Evolutionary conservation across 2,113 vertebrate species (phyloP), one percentile per base, ranked within the genome.

Genomic region (Catharus bicknelli): DNA sequence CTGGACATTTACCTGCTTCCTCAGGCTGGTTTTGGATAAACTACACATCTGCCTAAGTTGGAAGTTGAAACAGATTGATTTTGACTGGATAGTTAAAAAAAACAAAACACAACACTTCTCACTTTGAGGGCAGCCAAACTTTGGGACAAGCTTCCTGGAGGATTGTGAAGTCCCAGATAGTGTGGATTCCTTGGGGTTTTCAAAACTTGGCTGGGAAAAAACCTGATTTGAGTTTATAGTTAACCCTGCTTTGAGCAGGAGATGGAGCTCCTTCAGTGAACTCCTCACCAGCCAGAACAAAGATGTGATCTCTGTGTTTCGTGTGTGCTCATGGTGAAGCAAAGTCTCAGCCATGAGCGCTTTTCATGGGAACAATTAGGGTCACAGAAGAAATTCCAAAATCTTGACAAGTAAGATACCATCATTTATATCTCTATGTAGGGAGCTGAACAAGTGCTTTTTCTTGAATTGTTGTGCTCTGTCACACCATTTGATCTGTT

Each of bases 401-500:
- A 83, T 69, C 10, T 57, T 48, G 14, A 20, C 30, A 64, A 47
- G 21, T 61, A 29, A 29, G 58, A 45, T 26, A 15, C 8, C 20
- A n/a, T 32, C 5, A 18, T 30, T 53, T 85, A 53, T n/a, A 2
- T 67, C 17, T 64, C 3, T 48, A 4, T 1, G 0, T 17, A n/a
- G 30, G 64, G 22, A 80, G 25, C 9, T 30, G 53, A 85, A 55
- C 7, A 73, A 88, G 23, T 36, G 7, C 3, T 42, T 81, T 86
- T 88, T 50, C 45, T 54, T 76, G 32, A 66, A 38, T 11, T 34
- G 5, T 14, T 64, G 25, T 69, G 16, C 34, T 54, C 38, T 86
- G n/a, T 32, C 3, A 7, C 32, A 32, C 13, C 25, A 11, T 48
- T 80, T 45, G n/a, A 45, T 53, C 42, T 36, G 3, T 45, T 86